Evolutionary conservation across 1,140 invertebrate species (phyloP).

Genomic region (Plodia interpunctella): DNA sequence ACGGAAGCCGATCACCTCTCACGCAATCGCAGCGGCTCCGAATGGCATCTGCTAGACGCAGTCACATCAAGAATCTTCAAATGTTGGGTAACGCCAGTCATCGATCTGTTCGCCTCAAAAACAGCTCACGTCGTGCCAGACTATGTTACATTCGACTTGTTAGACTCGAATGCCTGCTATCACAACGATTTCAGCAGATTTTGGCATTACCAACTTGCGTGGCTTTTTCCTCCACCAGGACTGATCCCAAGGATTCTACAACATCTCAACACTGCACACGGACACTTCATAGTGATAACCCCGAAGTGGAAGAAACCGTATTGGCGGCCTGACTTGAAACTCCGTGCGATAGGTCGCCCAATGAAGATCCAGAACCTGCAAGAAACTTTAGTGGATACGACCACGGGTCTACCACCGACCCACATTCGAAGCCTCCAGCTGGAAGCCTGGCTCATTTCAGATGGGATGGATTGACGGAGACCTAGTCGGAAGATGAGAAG

Average conservation of each 20-base stretch:
- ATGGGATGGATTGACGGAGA: slow-evolving; percentile 24
- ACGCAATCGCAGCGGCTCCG: slow-evolving; percentile 19
- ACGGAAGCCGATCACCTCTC: slow-evolving; percentile 38
- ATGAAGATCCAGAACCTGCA: slow-evolving; percentile 24
- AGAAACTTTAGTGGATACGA: slow-evolving; percentile 28
- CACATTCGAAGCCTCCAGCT: slow-evolving; percentile 26
- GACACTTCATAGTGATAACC: slow-evolving; percentile 26
- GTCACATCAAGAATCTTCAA: slow-evolving; percentile 24
- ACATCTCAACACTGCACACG: slow-evolving; percentile 39
- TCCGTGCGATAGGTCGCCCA: slow-evolving; percentile 19
- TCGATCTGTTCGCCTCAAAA: slow-evolving; percentile 44
- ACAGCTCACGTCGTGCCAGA: slow-evolving; percentile 32
- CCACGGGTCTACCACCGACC: slow-evolving; percentile 27
- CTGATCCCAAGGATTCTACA: slow-evolving; percentile 39
- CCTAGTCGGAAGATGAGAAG: slow-evolving; percentile 33
- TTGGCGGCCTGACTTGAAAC: slow-evolving; percentile 28
- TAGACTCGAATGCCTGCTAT: slow-evolving; percentile 38
- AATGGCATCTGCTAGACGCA: slow-evolving; percentile 31
- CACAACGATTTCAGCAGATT: slow-evolving; percentile 46
- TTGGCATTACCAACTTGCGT: slow-evolving; percentile 43
- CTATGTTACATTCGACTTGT: slow-evolving; percentile 40
- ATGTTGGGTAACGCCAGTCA: slow-evolving; percentile 34
- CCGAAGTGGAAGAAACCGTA: slow-evolving; percentile 30
- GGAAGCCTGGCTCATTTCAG: slow-evolving; percentile 42
- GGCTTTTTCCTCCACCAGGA: slow-evolving; percentile 39